These are phyloP conservation scores for Idaea aversata DNA, from an alignment of 2,888 invertebrate genomes.

Conservation along the genomic window DNA sequence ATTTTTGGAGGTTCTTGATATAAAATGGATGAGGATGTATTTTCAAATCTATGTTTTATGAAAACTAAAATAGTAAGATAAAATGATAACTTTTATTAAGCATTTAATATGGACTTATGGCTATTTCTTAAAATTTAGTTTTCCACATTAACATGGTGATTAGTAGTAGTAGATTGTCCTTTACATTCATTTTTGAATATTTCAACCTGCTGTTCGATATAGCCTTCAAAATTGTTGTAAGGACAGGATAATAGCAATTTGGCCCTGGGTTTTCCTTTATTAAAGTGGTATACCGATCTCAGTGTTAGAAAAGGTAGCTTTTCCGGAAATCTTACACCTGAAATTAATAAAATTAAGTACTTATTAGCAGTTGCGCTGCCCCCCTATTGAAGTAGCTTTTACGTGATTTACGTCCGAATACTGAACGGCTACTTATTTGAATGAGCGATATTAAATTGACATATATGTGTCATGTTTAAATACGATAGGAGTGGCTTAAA, in stretches of 20 bases:
- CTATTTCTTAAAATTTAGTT: conserved; percentile 31
- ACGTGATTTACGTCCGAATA: no score
- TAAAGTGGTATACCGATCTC: conserved; percentile 79
- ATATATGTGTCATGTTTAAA: conserved; percentile 14
- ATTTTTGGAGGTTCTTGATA: no score
- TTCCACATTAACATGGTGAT: conserved; percentile 52
- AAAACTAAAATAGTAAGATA: conserved; percentile 3
- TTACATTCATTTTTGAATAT: conserved; percentile 73
- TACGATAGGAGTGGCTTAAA: no score
- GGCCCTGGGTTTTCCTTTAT: conserved; percentile 65
- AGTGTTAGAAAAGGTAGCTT: conserved; percentile 76
- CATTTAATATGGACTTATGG: neutral
- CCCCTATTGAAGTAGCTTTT: no score
- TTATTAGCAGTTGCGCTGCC: neutral
- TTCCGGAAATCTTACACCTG: conserved; percentile 77
- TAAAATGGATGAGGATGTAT: no score
- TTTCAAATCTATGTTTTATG: conserved; percentile 6
- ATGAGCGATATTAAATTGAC: no score
- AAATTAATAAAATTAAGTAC: conserved; percentile 26
- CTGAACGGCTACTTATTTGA: no score
- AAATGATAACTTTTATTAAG: neutral
- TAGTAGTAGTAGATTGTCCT: conserved; percentile 45
- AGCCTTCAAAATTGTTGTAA: conserved; percentile 69
- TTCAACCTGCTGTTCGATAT: conserved; percentile 72
- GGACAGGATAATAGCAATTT: conserved; percentile 67